Evolutionary conservation across 2,888 invertebrate species (phyloP).

Genomic region (Acleris laterana): DNA sequence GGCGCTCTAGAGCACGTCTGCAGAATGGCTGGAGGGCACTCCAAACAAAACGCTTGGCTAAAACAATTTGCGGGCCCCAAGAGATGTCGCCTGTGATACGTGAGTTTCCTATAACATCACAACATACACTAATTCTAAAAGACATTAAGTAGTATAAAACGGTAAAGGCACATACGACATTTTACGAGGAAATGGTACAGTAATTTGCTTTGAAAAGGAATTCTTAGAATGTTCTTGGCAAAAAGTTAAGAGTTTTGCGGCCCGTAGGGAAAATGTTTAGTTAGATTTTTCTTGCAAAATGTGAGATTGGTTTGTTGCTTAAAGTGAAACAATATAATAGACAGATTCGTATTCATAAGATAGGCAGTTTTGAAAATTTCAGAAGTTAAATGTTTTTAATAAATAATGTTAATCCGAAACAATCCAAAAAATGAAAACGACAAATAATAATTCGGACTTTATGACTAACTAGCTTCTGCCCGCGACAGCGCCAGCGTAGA

Average conservation of each 20-base stretch:
- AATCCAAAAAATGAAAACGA: too few relatives aligned
- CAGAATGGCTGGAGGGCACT: constrained; percentile 17
- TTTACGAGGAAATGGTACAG: not conserved
- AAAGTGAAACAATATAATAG: too few relatives aligned
- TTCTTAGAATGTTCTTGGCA: constrained; percentile 21
- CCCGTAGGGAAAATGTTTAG: constrained; percentile 12
- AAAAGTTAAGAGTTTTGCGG: constrained; percentile 14
- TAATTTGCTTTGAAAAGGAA: constrained; percentile 27
- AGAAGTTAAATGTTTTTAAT: too few relatives aligned
- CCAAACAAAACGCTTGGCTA: constrained; percentile 19
- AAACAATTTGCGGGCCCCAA: constrained; percentile 19
- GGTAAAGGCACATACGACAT: not conserved
- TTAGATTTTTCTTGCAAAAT: constrained; percentile 7
- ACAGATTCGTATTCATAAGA: too few relatives aligned
- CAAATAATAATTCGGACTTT: too few relatives aligned
- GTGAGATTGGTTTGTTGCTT: not conserved
- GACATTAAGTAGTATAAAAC: not conserved
- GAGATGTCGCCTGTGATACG: constrained; percentile 25
- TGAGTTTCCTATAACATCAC: constrained; percentile 26
- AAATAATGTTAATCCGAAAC: too few relatives aligned
- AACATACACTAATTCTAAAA: not conserved
- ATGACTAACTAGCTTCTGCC: too few relatives aligned
- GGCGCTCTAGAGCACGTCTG: constrained; percentile 13
- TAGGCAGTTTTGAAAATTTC: too few relatives aligned
- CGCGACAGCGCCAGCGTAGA: too few relatives aligned